Evolutionary conservation across 2,888 invertebrate genomes (phyloP).

Genomic region (Miltochrista miniata): DNA sequence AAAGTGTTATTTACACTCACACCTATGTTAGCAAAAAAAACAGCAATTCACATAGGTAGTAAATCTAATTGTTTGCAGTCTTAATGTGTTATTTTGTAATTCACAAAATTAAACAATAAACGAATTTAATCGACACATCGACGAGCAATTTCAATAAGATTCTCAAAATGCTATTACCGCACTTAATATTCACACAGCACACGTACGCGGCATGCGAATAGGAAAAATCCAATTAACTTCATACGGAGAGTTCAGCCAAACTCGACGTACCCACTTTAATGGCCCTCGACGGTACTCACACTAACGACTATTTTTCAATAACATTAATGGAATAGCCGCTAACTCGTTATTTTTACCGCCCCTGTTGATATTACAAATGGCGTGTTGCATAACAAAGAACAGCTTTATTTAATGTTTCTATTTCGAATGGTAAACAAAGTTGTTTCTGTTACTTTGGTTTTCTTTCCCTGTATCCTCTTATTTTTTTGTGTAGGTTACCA

Average conservation of each 20-base stretch:
- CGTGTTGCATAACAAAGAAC: constrained; percentile 33
- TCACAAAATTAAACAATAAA: no score
- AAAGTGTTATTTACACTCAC: no score
- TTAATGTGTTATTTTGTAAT: no score
- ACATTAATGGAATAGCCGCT: constrained; percentile 64
- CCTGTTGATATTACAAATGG: constrained; percentile 36
- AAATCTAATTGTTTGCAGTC: no score
- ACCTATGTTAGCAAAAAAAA: no score
- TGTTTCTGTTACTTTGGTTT: no score
- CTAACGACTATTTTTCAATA: constrained; percentile 73
- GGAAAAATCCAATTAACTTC: constrained; percentile 81
- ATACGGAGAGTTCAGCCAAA: constrained; percentile 66
- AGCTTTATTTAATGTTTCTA: constrained; percentile 39
- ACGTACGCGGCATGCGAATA: constrained; percentile 70
- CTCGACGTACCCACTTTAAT: constrained; percentile 45
- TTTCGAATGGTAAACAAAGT: no score
- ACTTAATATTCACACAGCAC: constrained; percentile 73
- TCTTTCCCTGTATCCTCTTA: no score
- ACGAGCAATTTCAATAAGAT: constrained; percentile 41
- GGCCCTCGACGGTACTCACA: constrained; percentile 53
- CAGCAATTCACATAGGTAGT: no score
- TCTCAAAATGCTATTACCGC: constrained; percentile 63
- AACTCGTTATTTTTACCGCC: constrained; percentile 41
- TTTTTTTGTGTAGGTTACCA: no score
- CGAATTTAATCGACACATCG: constrained; percentile 15